These are phyloP conservation scores for Platycercus adscitus DNA, from an alignment of 2,113 vertebrate genomes.

Conservation along the genomic window DNA sequence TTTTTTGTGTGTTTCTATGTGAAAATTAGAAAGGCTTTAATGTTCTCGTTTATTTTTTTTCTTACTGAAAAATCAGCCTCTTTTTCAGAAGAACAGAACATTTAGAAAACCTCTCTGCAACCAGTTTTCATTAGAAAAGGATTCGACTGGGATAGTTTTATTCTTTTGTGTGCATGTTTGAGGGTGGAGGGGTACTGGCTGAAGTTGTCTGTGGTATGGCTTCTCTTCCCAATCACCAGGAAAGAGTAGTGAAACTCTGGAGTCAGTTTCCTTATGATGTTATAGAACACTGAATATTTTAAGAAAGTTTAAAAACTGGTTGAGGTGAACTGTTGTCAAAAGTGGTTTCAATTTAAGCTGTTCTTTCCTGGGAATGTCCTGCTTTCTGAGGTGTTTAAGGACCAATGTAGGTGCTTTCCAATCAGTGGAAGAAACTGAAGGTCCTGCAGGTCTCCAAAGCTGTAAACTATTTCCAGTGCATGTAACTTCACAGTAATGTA, in stretches of 20 bases:
- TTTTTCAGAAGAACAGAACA: background rate
- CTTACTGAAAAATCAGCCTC: background rate
- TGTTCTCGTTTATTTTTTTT: background rate
- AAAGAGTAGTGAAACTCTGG: background rate
- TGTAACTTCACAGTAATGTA: background rate
- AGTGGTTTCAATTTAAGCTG: background rate
- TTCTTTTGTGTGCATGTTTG: background rate
- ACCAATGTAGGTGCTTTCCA: background rate
- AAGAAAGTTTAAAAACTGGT: background rate
- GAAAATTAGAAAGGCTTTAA: background rate
- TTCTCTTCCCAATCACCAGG: background rate
- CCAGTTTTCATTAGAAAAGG: background rate
- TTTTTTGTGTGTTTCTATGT: background rate
- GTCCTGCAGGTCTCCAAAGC: background rate
- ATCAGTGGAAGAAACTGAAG: background rate
- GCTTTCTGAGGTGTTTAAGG: background rate
- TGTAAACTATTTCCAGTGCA: background rate
- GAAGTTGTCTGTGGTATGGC: background rate
- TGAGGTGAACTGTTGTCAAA: background rate
- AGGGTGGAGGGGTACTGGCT: background rate
- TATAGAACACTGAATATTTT: background rate
- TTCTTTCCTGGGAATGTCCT: background rate
- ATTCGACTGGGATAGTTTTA: background rate
- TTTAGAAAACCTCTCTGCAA: background rate
- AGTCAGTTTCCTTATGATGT: background rate